Evolutionary conservation across 2,888 invertebrate species (phyloP).

Genomic region (Lepidocyrtinus sp.): DNA sequence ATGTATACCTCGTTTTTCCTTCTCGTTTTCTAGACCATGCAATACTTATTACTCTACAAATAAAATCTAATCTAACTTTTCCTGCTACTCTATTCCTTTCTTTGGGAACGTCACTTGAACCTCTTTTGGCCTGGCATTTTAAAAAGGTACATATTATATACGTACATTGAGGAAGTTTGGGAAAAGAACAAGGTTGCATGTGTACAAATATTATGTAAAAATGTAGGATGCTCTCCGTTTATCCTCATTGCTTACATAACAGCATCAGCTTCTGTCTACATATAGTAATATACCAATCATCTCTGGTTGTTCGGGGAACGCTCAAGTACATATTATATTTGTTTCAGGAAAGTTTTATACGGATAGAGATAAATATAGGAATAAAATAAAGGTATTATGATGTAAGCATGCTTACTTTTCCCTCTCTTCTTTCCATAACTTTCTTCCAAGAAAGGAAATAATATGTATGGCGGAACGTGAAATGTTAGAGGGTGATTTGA

Average conservation of each 20-base stretch:
- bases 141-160: not conserved
- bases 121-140: not conserved
- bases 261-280: not conserved
- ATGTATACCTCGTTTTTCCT: not conserved
- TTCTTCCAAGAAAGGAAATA: not conserved
- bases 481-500: constrained; percentile 16
- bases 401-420: not conserved
- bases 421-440: not conserved
- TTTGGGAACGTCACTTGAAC: not conserved
- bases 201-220: constrained; percentile 23
- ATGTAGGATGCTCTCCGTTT: not conserved
- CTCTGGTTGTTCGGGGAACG: not conserved
- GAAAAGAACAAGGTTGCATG: constrained; percentile 7
- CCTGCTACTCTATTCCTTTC: not conserved
- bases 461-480: not conserved
- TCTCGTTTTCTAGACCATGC: not conserved
- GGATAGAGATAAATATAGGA: not conserved
- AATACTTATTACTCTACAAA: constrained; percentile 29
- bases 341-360: not conserved
- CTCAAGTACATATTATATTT: not conserved
- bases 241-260: not conserved
- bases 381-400: not conserved
- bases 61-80: constrained; percentile 28
- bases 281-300: not conserved
- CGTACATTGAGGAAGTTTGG: not conserved